Percentiles rank a stretch among this genome's conserved stretches.
phyloP scores from a whole-genome alignment of 2,797 vertebrate species.

The Aulostomus chinensis region DNA sequence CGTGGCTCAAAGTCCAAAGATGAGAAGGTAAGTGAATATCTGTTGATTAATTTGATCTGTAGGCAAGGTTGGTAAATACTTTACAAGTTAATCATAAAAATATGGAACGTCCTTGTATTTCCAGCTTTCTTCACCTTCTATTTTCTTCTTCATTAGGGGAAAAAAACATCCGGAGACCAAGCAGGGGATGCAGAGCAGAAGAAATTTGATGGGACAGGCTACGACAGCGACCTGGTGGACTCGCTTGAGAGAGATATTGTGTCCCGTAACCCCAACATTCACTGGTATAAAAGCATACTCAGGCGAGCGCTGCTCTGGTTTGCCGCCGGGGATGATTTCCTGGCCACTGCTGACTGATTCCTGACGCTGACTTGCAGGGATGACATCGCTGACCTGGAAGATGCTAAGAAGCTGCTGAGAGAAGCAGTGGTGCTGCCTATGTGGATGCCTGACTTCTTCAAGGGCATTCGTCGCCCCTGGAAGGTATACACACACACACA shows the following conservation, averaged over 20 bases:
- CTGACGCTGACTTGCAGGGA: constrained; percentile 84
- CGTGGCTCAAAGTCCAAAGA: constrained; percentile 86
- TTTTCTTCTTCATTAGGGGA: constrained; percentile 76
- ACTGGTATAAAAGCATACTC: constrained; percentile 81
- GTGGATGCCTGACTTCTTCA: constrained; percentile 99
- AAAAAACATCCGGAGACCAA: constrained; percentile 84
- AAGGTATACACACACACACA: constrained; percentile 80
- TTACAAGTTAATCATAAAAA: neutral
- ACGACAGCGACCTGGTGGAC: constrained; percentile 92
- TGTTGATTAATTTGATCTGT: neutral
- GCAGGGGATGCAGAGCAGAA: constrained; percentile 84
- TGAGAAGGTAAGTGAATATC: constrained; percentile 83
- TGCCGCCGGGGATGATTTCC: neutral
- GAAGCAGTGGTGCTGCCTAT: constrained; percentile 98
- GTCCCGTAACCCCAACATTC: constrained; percentile 93
- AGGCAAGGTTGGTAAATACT: too few relatives aligned
- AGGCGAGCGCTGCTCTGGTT: neutral
- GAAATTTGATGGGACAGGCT: constrained; percentile 91
- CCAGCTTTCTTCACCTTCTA: neutral
- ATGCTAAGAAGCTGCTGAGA: constrained; percentile 96
- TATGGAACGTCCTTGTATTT: neutral
- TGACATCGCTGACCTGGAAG: constrained; percentile 96
- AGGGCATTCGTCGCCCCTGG: constrained; percentile 97
- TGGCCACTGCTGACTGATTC: constrained; percentile 23
- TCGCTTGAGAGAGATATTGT: constrained; percentile 96